phyloP scores from a whole-genome alignment of 2,113 vertebrate genomes.

The Connochaetes taurinus region DNA sequence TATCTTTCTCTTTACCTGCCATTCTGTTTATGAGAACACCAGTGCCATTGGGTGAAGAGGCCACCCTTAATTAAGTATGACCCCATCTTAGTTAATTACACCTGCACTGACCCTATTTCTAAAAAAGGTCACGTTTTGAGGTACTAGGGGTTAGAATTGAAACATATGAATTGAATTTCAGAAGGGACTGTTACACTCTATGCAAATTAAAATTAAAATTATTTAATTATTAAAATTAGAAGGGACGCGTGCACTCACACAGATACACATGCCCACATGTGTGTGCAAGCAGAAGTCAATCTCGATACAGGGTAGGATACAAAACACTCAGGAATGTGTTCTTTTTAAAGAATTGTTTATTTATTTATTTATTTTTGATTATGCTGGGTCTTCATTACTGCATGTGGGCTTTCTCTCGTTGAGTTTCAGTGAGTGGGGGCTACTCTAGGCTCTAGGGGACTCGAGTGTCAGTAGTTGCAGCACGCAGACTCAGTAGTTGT shows the following conservation, averaged over 20 bases:
- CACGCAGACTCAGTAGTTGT: not conserved
- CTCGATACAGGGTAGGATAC: not conserved
- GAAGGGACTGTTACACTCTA: not conserved
- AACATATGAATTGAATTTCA: not conserved
- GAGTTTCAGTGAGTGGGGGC: not conserved
- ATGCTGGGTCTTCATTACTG: not conserved
- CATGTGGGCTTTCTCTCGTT: not conserved
- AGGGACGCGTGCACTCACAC: not conserved
- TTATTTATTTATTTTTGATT: not conserved
- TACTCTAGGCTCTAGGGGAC: not conserved
- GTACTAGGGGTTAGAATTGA: not conserved
- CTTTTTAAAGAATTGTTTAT: not conserved
- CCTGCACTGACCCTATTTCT: not conserved
- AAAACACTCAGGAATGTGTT: not conserved
- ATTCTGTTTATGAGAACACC: not conserved
- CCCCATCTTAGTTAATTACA: not conserved
- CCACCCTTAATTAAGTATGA: not conserved
- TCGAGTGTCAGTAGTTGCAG: not conserved
- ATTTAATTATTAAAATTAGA: not conserved
- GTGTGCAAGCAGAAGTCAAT: not conserved
- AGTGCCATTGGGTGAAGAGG: not conserved
- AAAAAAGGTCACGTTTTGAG: not conserved
- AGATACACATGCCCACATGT: fast-evolving
- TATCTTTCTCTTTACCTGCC: not conserved
- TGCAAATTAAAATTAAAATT: not conserved